Conservation (phyloP, 2,888 invertebrate species). For the Orthonevra nobilis region DNA sequence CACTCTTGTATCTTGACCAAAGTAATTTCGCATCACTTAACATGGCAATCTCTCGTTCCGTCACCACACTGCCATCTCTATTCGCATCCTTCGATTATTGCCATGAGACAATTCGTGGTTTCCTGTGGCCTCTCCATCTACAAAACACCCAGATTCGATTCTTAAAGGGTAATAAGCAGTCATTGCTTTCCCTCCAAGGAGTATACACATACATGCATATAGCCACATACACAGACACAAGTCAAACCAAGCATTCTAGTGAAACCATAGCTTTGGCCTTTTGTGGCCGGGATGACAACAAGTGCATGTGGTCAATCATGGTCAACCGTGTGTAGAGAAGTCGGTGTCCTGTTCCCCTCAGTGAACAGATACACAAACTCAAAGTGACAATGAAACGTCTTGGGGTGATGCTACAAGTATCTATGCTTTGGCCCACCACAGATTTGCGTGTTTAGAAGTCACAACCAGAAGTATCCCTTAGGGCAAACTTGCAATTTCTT, state of each 20-base stretch:
- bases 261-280: constrained; percentile 25
- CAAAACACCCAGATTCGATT: constrained; percentile 1
- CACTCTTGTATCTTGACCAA: constrained; percentile 46
- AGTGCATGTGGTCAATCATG: constrained; percentile 69
- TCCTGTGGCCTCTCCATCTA: background rate
- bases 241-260: too few species aligned
- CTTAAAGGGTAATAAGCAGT: background rate
- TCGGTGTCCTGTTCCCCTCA: constrained; percentile 24
- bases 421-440: constrained; percentile 40
- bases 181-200: background rate
- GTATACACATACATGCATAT: background rate
- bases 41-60: constrained; percentile 47
- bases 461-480: constrained; percentile 27
- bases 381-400: constrained; percentile 48
- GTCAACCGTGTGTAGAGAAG: constrained; percentile 56
- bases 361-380: constrained; percentile 10
- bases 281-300: constrained; percentile 59
- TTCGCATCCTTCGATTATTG: constrained; percentile 47
- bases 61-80: constrained; percentile 18
- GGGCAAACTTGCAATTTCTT: constrained; percentile 2
- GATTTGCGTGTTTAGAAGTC: constrained; percentile 53
- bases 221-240: background rate
- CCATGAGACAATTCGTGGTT: constrained; percentile 55
- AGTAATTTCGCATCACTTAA: constrained; percentile 56
- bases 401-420: constrained; percentile 6